A percentile compares a stretch with the other conserved stretches of the same genome.
Conservation (phyloP, 2,888 invertebrate species). For the Sipunculus nudus region DNA sequence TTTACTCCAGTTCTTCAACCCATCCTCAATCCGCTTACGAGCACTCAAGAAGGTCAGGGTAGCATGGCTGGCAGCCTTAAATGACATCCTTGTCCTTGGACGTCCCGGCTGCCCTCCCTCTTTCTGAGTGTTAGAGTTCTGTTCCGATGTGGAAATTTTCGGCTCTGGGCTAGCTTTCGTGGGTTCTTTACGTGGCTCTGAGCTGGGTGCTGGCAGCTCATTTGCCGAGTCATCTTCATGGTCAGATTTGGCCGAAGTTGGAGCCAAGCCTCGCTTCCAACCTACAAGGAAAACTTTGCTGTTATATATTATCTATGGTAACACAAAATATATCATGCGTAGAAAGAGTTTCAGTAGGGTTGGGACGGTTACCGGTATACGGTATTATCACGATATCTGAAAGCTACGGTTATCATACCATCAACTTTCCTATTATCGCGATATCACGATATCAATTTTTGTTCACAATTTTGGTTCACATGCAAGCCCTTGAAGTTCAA, state of each 20-base stretch:
- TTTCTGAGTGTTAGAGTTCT: constrained; percentile 32
- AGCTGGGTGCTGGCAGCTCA: constrained; percentile 40
- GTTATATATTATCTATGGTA: too few relatives aligned
- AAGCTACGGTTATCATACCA: too few relatives aligned
- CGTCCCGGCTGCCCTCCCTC: background rate
- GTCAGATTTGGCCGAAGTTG: constrained; percentile 62
- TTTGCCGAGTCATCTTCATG: constrained; percentile 65
- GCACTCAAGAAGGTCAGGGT: constrained; percentile 65
- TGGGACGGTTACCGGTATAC: too few relatives aligned
- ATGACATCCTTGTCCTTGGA: constrained; percentile 55
- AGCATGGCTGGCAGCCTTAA: constrained; percentile 66
- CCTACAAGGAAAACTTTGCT: constrained; percentile 40
- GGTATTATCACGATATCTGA: too few relatives aligned
- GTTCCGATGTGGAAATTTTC: background rate
- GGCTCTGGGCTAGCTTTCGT: constrained; percentile 2
- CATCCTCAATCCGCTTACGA: constrained; percentile 87
- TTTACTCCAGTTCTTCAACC: constrained; percentile 76
- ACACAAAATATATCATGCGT: too few relatives aligned
- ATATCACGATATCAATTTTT: too few relatives aligned
- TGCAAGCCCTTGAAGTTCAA: too few relatives aligned
- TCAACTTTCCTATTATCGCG: too few relatives aligned
- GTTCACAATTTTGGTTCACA: too few relatives aligned
- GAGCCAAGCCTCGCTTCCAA: constrained; percentile 57
- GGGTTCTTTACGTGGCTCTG: constrained; percentile 2
- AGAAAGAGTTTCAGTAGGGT: too few relatives aligned